A percentile compares a stretch with the other conserved stretches of the same genome.
These are phyloP conservation scores for Fragum sueziense DNA, from an alignment of 2,888 invertebrate species.

Conservation along the genomic window DNA sequence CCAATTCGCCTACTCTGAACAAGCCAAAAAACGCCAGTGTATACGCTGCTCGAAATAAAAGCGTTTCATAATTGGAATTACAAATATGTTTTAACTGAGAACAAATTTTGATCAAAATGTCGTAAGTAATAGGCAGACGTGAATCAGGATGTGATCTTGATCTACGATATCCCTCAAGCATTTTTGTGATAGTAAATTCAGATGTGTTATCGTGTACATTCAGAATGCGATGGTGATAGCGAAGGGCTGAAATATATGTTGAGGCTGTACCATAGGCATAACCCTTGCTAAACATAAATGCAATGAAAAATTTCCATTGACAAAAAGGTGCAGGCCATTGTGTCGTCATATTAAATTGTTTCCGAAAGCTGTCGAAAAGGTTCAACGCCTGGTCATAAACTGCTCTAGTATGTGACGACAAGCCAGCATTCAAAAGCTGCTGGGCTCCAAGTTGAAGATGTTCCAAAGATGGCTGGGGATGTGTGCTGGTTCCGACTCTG, in stretches of 20 bases:
- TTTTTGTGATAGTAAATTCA: background rate
- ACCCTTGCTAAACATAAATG: constrained; percentile 9
- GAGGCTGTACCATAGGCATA: constrained; percentile 12
- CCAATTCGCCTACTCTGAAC: constrained; percentile 4
- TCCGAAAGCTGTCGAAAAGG: constrained; percentile 11
- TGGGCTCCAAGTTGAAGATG: constrained; percentile 27
- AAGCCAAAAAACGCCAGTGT: constrained; percentile 11
- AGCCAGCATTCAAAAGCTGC: constrained; percentile 16
- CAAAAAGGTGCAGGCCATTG: constrained; percentile 16
- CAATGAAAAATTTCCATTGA: constrained; percentile 13
- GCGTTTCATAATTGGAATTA: constrained; percentile 11
- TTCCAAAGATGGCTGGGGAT: constrained; percentile 45
- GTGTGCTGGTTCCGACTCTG: constrained; percentile 7
- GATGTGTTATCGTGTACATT: background rate
- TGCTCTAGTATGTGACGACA: constrained; percentile 10
- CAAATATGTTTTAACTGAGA: background rate
- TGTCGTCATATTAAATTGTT: background rate
- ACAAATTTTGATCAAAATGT: background rate
- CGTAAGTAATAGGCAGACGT: constrained; percentile 3
- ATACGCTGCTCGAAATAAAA: background rate
- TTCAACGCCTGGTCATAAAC: constrained; percentile 13
- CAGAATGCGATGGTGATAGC: background rate
- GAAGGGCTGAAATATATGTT: constrained; percentile 17
- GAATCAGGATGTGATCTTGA: constrained; percentile 2
- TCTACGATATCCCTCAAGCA: constrained; percentile 14